phyloP scores from a whole-genome alignment of 2,797 vertebrate species.

The Aldrovandia affinis region DNA sequence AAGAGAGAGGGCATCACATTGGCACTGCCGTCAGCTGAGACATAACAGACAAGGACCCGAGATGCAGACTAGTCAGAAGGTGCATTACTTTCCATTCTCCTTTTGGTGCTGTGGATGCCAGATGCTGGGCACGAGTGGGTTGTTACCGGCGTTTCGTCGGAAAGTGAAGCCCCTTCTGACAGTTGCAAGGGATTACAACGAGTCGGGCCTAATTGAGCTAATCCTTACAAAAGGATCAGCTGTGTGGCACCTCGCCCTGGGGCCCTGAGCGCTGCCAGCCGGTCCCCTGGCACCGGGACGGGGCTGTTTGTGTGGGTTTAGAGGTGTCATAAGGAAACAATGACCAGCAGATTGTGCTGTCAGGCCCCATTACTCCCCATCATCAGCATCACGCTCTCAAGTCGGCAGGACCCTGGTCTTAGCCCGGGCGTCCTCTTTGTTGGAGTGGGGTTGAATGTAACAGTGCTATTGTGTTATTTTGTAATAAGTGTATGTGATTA shows the following conservation, averaged over 20 bases:
- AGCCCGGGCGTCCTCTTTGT: conserved; percentile 73
- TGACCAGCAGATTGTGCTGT: conserved; percentile 99
- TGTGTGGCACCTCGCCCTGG: conserved; percentile 73
- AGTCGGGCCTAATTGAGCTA: conserved; percentile 88
- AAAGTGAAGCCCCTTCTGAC: conserved; percentile 81
- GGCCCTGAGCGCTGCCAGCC: conserved; percentile 71
- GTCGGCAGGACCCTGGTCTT: conserved; percentile 71
- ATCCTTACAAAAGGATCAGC: conserved; percentile 92
- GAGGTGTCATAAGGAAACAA: conserved; percentile 88
- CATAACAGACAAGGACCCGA: background rate
- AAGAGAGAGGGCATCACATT: background rate
- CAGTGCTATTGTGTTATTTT: background rate
- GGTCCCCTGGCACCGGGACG: conserved; percentile 66
- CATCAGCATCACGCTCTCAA: conserved; percentile 96
- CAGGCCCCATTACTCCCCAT: conserved; percentile 97
- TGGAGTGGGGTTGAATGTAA: background rate
- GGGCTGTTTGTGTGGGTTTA: conserved; percentile 81
- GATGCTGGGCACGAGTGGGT: background rate
- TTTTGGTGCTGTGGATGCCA: background rate
- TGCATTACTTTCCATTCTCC: background rate
- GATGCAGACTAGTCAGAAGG: background rate
- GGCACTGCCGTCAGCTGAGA: background rate
- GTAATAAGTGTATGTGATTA: background rate
- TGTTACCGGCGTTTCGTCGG: conserved; percentile 21
- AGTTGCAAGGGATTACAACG: conserved; percentile 73